A percentile compares a stretch with the other conserved stretches of the same genome.
Conservation (phyloP, 2,113 vertebrate genomes). For the Antechinus stuartii region DNA sequence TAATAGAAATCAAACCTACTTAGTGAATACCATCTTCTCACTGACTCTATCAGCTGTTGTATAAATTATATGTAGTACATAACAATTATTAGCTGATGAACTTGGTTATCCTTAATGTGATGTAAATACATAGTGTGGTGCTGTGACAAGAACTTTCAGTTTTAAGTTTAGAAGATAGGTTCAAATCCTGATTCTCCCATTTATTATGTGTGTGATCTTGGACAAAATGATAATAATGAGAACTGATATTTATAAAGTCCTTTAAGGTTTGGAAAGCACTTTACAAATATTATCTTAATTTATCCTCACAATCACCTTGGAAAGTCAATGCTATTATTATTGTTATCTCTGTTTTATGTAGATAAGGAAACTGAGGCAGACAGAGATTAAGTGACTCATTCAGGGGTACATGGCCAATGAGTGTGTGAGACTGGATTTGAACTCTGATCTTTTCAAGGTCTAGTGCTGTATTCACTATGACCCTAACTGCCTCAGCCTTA, state of each 20-base stretch:
- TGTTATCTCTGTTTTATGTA: background rate
- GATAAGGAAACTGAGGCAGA: background rate
- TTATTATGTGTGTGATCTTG: background rate
- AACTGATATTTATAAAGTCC: background rate
- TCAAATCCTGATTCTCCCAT: background rate
- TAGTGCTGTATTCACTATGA: background rate
- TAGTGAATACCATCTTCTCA: background rate
- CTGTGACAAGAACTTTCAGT: background rate
- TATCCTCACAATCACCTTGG: background rate
- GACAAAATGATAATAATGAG: background rate
- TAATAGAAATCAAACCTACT: background rate
- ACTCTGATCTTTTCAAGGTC: background rate
- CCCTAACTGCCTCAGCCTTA: too few relatives aligned
- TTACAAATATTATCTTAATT: background rate
- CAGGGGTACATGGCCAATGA: too few relatives aligned
- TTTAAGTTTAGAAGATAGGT: background rate
- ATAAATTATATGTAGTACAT: background rate
- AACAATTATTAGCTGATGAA: background rate
- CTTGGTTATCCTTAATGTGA: slow-evolving; percentile 23
- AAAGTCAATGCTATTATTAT: background rate
- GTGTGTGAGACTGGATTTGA: background rate
- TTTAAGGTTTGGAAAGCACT: background rate
- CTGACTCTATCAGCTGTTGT: slow-evolving; percentile 13
- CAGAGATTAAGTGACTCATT: background rate
- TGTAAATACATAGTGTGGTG: slow-evolving; percentile 20